These are phyloP conservation scores for Parapsyche elsis DNA, from an alignment of 1,140 invertebrate genomes.

Conservation along the genomic window DNA sequence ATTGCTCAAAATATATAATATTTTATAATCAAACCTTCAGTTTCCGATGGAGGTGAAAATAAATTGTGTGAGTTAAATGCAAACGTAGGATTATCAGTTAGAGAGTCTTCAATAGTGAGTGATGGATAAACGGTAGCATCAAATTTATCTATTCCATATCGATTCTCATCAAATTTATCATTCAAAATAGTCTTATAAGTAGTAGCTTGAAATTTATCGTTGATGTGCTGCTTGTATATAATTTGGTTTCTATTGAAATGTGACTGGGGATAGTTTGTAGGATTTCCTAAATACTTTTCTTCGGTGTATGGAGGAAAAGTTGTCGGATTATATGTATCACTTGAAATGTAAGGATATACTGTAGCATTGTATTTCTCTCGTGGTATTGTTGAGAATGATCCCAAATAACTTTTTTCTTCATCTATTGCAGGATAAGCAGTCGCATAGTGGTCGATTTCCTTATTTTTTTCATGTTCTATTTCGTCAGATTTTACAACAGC, in stretches of 20 bases:
- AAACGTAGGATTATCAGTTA: constrained; percentile 53
- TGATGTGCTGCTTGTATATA: constrained; percentile 53
- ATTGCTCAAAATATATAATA: neutral
- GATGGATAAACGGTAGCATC: constrained; percentile 53
- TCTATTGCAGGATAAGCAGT: constrained; percentile 60
- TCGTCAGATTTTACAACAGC: constrained; percentile 69
- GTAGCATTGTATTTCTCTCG: constrained; percentile 46
- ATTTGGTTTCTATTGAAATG: constrained; percentile 47
- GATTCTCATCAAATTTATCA: constrained; percentile 49
- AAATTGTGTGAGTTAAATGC: constrained; percentile 60
- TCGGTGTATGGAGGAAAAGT: constrained; percentile 49
- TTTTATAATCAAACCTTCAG: constrained; percentile 68
- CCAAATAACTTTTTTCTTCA: constrained; percentile 63
- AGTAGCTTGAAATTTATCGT: constrained; percentile 53
- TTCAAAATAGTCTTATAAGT: constrained; percentile 50
- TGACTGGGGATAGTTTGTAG: constrained; percentile 36
- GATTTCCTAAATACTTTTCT: constrained; percentile 49
- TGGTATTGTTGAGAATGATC: constrained; percentile 59
- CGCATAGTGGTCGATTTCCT: constrained; percentile 46
- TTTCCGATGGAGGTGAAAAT: constrained; percentile 75
- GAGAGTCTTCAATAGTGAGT: constrained; percentile 44
- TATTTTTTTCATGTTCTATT: constrained; percentile 46
- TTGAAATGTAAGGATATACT: constrained; percentile 42
- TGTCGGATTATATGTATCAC: constrained; percentile 51
- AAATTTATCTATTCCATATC: constrained; percentile 52